phyloP scores from a whole-genome alignment of 23 tunicate genomes.

The Styela clava region DNA sequence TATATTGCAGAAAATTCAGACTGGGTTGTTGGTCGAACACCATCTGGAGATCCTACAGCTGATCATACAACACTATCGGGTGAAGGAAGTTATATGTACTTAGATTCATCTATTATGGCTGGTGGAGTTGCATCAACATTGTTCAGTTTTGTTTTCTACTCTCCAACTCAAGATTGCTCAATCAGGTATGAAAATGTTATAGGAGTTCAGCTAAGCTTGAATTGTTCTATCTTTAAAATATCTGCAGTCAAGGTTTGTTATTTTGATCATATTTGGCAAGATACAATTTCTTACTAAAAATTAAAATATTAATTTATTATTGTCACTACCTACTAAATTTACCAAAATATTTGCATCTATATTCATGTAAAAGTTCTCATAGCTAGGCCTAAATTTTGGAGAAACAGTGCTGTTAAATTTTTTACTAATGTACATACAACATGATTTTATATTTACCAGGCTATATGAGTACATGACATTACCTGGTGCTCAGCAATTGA shows the following conservation, averaged over 20 bases:
- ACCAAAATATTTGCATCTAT: too few species aligned
- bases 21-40: conserved; percentile 66
- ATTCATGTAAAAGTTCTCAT: too few species aligned
- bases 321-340: too few species aligned
- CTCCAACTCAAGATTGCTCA: conserved; percentile 50
- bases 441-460: background rate
- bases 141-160: conserved; percentile 48
- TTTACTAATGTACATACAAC: too few species aligned
- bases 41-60: conserved; percentile 34
- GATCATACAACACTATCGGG: conserved; percentile 68
- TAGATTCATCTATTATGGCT: conserved; percentile 48
- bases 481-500: conserved; percentile 46
- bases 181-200: conserved; percentile 55
- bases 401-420: background rate
- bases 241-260: too few species aligned
- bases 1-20: conserved; percentile 30
- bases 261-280: too few species aligned
- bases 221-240: too few species aligned
- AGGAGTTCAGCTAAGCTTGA: background rate
- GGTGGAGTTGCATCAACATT: conserved; percentile 51
- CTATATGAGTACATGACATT: conserved; percentile 40
- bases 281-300: too few species aligned
- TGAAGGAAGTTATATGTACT: conserved; percentile 58
- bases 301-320: too few species aligned
- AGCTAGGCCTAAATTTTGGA: too few species aligned